Evolutionary conservation across 1,140 invertebrate species (phyloP).

Genomic region (Heliconius melpomene): DNA sequence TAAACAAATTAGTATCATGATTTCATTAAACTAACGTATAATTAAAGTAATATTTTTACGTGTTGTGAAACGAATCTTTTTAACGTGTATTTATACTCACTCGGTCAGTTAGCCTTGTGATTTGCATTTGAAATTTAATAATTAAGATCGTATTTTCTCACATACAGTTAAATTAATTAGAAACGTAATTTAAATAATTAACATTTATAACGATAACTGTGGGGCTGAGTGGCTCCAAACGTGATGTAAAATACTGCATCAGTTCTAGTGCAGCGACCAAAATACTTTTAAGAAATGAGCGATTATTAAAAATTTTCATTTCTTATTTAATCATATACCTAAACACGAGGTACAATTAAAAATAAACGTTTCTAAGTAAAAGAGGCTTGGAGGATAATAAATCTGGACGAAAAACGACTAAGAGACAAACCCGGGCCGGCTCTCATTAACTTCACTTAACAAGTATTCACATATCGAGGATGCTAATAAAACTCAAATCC

Average conservation of each 20-base stretch:
- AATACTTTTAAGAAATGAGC: neutral
- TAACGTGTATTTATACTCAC: neutral
- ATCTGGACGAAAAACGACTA: slow-evolving; percentile 39
- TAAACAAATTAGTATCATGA: slow-evolving; percentile 13
- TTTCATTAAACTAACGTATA: neutral
- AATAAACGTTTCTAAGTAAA: slow-evolving; percentile 7
- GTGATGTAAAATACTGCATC: neutral
- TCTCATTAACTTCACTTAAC: slow-evolving; percentile 70
- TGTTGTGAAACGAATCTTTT: slow-evolving; percentile 11
- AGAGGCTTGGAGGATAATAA: slow-evolving; percentile 15
- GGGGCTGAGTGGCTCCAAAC: neutral
- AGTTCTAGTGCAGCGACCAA: neutral
- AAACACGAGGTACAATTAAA: neutral
- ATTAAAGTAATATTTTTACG: neutral
- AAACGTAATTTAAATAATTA: slow-evolving; percentile 8
- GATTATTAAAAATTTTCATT: neutral
- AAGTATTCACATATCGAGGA: slow-evolving; percentile 66
- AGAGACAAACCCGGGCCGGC: slow-evolving; percentile 52
- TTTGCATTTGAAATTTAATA: slow-evolving; percentile 11
- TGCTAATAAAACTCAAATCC: slow-evolving; percentile 77
- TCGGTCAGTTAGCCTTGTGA: slow-evolving; percentile 3
- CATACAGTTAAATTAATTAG: slow-evolving; percentile 6
- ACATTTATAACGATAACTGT: slow-evolving; percentile 14
- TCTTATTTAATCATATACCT: neutral
- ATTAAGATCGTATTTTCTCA: slow-evolving; percentile 2